Conservation (phyloP, 2,797 vertebrate genomes). For the Anabas testudineus region DNA sequence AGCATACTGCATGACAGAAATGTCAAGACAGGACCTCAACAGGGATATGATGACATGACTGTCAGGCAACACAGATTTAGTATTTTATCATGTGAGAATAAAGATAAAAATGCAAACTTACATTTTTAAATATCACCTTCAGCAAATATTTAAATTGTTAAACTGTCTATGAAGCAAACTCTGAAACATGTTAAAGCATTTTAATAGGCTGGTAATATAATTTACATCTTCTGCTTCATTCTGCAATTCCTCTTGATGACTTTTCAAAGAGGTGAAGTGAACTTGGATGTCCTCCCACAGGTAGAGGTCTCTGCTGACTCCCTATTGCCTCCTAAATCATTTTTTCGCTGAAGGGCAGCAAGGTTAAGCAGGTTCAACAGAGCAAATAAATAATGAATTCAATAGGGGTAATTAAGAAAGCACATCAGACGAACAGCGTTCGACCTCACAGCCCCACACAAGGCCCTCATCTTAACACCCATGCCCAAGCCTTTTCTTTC, state of each 20-base stretch:
- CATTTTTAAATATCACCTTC: neutral
- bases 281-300: constrained; percentile 61
- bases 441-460: constrained; percentile 51
- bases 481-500: constrained; percentile 35
- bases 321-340: constrained; percentile 64
- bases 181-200: constrained; percentile 5
- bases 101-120: neutral
- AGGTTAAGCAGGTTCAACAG: constrained; percentile 81
- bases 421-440: constrained; percentile 65
- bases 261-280: constrained; percentile 63
- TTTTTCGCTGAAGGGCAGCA: constrained; percentile 67
- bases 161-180: constrained; percentile 2
- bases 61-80: constrained; percentile 22
- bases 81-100: constrained; percentile 20
- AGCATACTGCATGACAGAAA: constrained; percentile 22
- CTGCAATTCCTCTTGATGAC: constrained; percentile 60
- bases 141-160: constrained; percentile 3
- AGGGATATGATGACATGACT: neutral
- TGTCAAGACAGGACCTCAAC: constrained; percentile 34
- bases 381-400: constrained; percentile 83
- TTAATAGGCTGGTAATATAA: constrained; percentile 12
- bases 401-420: constrained; percentile 82
- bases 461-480: constrained; percentile 38
- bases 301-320: constrained; percentile 59
- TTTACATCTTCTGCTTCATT: constrained; percentile 20